Evolutionary conservation across 2,113 vertebrate genomes (phyloP).

Genomic region (Columba livia): DNA sequence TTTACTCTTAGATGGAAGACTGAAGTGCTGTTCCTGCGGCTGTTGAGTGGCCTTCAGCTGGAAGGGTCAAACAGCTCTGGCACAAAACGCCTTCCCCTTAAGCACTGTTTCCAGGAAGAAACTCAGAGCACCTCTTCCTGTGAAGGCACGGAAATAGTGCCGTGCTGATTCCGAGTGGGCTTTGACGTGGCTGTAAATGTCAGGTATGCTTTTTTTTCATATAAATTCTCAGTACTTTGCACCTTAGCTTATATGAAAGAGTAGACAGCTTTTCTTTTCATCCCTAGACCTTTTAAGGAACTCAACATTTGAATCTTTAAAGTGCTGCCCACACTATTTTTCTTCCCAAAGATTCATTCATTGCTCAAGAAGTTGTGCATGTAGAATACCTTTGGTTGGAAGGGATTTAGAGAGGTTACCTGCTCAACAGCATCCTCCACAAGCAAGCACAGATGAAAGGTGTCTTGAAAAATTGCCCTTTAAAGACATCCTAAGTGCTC

Average conservation of each 20-base stretch:
- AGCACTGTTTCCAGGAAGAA: constrained; percentile 13
- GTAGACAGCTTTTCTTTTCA: not conserved
- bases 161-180: not conserved
- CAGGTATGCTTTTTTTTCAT: not conserved
- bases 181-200: constrained; percentile 8
- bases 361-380: not conserved
- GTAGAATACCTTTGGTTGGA: not conserved
- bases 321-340: not conserved
- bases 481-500: not conserved
- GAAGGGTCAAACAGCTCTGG: not conserved
- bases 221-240: not conserved
- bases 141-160: not conserved
- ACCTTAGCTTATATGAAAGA: not conserved
- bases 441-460: not conserved
- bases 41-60: not conserved
- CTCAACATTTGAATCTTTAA: not conserved
- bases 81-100: not conserved
- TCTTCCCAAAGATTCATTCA: not conserved
- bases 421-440: not conserved
- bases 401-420: not conserved
- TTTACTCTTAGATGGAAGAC: not conserved
- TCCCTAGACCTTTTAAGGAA: not conserved
- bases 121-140: not conserved
- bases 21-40: not conserved
- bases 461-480: not conserved